Conservation (phyloP, 2,113 vertebrate genomes). For the Phyllopteryx taeniolatus region DNA sequence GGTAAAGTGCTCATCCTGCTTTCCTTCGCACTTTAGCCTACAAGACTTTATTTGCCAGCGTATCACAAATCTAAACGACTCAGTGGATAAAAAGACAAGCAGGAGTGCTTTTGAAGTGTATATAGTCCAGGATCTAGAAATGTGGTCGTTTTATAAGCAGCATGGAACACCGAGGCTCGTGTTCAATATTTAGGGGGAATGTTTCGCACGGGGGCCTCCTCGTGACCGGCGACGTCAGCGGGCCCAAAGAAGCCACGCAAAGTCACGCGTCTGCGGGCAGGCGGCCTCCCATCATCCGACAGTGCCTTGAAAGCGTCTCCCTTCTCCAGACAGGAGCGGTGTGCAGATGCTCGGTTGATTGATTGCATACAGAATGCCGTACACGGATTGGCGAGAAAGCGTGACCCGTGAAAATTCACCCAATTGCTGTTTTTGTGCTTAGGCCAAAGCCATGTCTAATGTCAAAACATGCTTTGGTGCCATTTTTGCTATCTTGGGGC, state of each 20-base stretch:
- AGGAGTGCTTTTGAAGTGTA: no score
- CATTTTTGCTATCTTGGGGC: no score
- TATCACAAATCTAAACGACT: not conserved
- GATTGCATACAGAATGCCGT: conserved; percentile 55
- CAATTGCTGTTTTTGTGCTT: not conserved
- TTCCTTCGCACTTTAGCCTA: not conserved
- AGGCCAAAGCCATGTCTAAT: not conserved
- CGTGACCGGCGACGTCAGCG: conserved; percentile 7
- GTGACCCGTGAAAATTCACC: not conserved
- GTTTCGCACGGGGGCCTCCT: conserved; percentile 16
- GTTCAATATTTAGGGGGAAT: not conserved
- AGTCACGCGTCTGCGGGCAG: conserved; percentile 29
- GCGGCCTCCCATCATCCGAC: not conserved
- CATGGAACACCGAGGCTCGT: conserved; percentile 4
- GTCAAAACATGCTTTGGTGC: no score
- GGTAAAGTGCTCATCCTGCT: not conserved
- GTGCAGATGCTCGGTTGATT: conserved; percentile 25
- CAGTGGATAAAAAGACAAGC: no score
- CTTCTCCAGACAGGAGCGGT: not conserved
- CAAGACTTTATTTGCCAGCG: not conserved
- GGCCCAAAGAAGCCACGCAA: conserved; percentile 29
- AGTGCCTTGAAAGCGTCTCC: conserved; percentile 6
- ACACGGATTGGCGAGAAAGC: not conserved
- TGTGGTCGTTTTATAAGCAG: not conserved
- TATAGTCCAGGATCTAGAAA: not conserved